Conservation (phyloP, 2,797 vertebrate genomes). For the Setipinna tenuifilis region DNA sequence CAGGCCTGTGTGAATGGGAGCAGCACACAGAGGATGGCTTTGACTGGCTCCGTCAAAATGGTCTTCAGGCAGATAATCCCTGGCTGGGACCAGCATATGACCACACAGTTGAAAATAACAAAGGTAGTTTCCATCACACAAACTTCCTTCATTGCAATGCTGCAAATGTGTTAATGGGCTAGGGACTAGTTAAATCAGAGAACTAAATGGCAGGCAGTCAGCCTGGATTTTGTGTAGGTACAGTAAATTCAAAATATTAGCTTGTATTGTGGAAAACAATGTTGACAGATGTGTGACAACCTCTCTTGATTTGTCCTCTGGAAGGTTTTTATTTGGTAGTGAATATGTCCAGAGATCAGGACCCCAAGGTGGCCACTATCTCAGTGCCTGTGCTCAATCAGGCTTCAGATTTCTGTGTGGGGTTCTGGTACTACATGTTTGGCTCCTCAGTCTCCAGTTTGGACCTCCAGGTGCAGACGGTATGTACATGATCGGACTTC, state of each 20-base stretch:
- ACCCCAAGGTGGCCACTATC: conserved; percentile 60
- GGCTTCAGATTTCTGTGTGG: conserved; percentile 67
- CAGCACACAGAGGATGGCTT: conserved; percentile 62
- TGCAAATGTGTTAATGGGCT: no score
- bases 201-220: no score
- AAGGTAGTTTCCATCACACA: conserved; percentile 62
- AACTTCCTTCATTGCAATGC: no score
- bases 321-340: conserved; percentile 74
- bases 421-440: conserved; percentile 78
- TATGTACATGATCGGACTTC: conserved; percentile 44
- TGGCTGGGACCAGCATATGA: conserved; percentile 74
- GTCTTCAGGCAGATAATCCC: conserved; percentile 57
- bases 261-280: not conserved
- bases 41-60: conserved; percentile 68
- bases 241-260: no score
- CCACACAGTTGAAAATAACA: conserved; percentile 68
- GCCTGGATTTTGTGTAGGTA: no score
- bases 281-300: not conserved
- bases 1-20: conserved; percentile 74
- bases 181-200: no score
- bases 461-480: conserved; percentile 68
- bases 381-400: conserved; percentile 57
- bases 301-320: not conserved
- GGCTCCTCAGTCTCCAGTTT: conserved; percentile 73
- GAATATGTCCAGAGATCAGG: conserved; percentile 65